A percentile compares a stretch with the other conserved stretches of the same genome.
Conservation (phyloP, 2,888 invertebrate species). For the Sesia apiformis region DNA sequence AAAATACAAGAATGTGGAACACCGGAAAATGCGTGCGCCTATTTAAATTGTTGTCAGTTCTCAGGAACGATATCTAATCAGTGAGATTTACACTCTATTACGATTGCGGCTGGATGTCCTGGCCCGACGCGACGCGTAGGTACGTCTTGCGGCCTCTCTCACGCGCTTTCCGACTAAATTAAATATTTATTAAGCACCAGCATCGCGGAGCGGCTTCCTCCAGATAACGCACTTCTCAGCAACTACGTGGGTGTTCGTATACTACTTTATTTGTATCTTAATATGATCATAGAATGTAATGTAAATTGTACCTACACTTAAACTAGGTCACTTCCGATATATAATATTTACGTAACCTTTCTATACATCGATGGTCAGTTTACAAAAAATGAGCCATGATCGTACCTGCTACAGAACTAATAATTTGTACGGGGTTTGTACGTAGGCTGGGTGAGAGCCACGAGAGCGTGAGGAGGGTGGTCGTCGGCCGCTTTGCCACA, state of each 20-base stretch:
- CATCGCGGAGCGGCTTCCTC: slow-evolving; percentile 38
- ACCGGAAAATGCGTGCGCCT: slow-evolving; percentile 36
- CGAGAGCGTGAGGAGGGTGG: slow-evolving; percentile 35
- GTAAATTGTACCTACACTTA: neutral
- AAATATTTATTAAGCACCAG: slow-evolving; percentile 61
- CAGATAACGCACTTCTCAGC: slow-evolving; percentile 56
- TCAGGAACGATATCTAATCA: slow-evolving; percentile 68
- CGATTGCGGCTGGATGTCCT: slow-evolving; percentile 44
- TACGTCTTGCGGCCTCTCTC: slow-evolving; percentile 16
- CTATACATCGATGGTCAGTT: no score
- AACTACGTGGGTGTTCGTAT: slow-evolving; percentile 11
- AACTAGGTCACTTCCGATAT: neutral
- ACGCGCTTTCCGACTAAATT: slow-evolving; percentile 50
- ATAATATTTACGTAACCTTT: no score
- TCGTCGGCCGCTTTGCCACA: slow-evolving; percentile 34
- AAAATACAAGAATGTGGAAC: slow-evolving; percentile 20
- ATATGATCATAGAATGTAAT: no score
- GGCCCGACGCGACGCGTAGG: slow-evolving; percentile 18
- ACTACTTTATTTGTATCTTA: neutral
- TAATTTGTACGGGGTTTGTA: no score
- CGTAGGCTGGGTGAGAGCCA: neutral
- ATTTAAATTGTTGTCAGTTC: slow-evolving; percentile 58
- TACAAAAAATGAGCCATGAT: no score
- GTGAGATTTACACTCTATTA: slow-evolving; percentile 54
- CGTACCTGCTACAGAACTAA: no score